Conservation (phyloP, 92 coral and sea anemone genomes). For the Zoanthus sansibaricus region DNA sequence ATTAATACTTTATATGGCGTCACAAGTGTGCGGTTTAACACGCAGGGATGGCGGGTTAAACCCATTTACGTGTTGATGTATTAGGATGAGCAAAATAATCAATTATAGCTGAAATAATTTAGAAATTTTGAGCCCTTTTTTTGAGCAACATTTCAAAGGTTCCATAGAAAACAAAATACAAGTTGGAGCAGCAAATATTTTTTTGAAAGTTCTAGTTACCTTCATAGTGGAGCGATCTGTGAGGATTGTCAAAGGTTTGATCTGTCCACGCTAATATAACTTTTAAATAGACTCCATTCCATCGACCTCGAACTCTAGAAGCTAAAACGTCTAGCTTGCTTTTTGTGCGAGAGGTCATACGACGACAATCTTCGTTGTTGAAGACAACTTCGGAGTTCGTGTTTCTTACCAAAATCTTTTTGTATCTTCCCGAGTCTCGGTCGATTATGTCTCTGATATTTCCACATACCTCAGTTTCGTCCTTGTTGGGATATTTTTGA, state of each 20-base stretch:
- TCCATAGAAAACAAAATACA: background rate
- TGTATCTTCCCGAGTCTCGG: constrained; percentile 88
- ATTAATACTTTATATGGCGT: too few relatives aligned
- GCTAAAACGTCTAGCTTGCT: constrained; percentile 95
- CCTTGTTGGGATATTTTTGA: constrained; percentile 67
- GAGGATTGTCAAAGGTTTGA: constrained; percentile 49
- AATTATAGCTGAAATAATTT: background rate
- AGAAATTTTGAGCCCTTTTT: background rate
- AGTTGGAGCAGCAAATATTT: background rate
- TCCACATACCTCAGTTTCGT: constrained; percentile 84
- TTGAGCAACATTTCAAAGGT: background rate
- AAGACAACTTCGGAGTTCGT: constrained; percentile 75
- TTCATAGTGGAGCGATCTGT: constrained; percentile 89
- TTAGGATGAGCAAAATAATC: too few relatives aligned
- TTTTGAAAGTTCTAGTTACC: constrained; percentile 59
- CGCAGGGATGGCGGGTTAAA: too few relatives aligned
- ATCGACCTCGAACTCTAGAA: constrained; percentile 65
- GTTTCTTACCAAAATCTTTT: constrained; percentile 88
- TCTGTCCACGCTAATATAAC: constrained; percentile 95
- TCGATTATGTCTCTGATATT: constrained; percentile 86
- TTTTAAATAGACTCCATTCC: constrained; percentile 66
- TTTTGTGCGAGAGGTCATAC: constrained; percentile 93
- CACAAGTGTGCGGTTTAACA: too few relatives aligned
- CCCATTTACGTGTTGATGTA: too few relatives aligned
- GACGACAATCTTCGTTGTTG: constrained; percentile 80